Evolutionary conservation across 2,797 vertebrate genomes (phyloP).

Genomic region (Hemitrygon akajei): DNA sequence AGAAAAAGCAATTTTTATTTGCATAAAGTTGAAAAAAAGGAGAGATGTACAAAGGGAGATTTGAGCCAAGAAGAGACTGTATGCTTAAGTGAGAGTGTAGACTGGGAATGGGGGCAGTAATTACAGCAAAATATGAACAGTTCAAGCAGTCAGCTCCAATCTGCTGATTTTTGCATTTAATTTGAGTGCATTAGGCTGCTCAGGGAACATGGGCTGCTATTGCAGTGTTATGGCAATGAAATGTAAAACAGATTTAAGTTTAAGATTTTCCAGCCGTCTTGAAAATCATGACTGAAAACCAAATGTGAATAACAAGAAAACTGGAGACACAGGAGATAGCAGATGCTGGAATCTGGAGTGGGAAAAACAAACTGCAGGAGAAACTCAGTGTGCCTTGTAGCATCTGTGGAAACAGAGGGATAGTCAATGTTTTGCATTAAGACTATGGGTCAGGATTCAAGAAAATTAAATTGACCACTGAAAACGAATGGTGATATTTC

Average conservation of each 20-base stretch:
- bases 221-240: no score
- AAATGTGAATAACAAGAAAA: background rate
- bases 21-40: no score
- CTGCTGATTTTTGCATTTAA: background rate
- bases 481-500: background rate
- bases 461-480: background rate
- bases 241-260: no score
- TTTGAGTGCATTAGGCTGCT: background rate
- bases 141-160: background rate
- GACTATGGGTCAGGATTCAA: background rate
- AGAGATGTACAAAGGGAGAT: background rate
- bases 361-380: no score
- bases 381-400: no score
- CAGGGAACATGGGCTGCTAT: background rate
- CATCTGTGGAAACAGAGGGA: no score
- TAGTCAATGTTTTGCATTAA: no score
- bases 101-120: background rate
- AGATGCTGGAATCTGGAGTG: no score
- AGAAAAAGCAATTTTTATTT: no score
- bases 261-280: no score
- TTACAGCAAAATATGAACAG: background rate
- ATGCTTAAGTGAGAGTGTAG: background rate
- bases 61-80: background rate
- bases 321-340: no score
- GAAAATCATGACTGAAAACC: no score